Conservation (phyloP, 2,113 vertebrate genomes). For the Thamnaconus septentrionalis region DNA sequence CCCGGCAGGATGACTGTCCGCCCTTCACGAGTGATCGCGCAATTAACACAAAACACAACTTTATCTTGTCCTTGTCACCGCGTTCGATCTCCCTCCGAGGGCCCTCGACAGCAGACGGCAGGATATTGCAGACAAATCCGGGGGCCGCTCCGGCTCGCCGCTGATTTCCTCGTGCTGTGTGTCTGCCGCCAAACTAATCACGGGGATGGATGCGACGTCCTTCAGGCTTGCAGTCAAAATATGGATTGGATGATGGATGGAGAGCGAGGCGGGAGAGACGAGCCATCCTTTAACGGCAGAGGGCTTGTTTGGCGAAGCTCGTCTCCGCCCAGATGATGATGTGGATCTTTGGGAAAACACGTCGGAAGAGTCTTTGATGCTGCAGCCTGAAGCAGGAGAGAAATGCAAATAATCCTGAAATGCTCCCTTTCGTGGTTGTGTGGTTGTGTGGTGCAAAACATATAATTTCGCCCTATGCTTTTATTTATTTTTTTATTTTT, state of each 20-base stretch:
- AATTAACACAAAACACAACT: conserved; percentile 17
- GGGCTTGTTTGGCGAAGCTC: conserved; percentile 20
- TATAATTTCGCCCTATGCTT: neutral
- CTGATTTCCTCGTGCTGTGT: neutral
- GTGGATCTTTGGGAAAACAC: neutral
- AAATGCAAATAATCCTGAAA: too few relatives aligned
- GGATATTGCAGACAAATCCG: conserved; percentile 1
- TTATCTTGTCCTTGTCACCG: conserved; percentile 17
- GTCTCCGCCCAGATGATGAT: conserved; percentile 1
- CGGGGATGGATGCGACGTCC: conserved; percentile 15
- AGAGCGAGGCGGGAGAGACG: conserved; percentile 9
- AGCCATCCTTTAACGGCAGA: conserved; percentile 8
- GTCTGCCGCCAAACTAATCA: conserved; percentile 14
- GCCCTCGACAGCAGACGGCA: neutral
- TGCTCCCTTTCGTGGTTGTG: neutral
- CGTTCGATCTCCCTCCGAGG: conserved; percentile 16
- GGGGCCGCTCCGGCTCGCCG: neutral
- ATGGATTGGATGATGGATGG: conserved; percentile 35
- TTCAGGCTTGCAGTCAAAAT: conserved; percentile 15
- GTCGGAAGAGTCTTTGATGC: conserved; percentile 4
- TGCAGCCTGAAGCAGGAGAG: neutral
- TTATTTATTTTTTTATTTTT: neutral
- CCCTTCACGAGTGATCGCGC: neutral
- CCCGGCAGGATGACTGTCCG: neutral
- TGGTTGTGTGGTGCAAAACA: neutral